Base-by-base conservation (phyloP, 2,888 invertebrate genomes). In the Caenorhabditis auriculariae region DNA sequence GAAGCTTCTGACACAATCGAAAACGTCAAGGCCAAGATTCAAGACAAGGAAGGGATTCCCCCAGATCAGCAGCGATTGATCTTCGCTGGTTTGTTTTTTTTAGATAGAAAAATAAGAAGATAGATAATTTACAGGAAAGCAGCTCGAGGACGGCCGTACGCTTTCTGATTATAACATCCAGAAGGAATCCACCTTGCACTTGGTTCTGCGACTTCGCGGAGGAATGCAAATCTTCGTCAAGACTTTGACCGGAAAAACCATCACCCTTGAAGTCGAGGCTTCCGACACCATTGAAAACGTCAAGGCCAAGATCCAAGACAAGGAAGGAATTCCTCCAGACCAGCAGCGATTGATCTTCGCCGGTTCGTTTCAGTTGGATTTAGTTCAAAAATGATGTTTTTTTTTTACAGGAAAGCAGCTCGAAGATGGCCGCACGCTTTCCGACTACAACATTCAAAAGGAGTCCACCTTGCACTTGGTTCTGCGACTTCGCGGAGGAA, bases 141-240 rank as follows among this genome's bases (percentile, higher is more conserved):
- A 71, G 46, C 59, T 72, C 26, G 74, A 74, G 43, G 74, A 73
- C 39, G 73, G 73, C 27, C 59, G 72, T 4, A 71, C 72, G 7
- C 51, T 71, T 4, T 69, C 66, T 15, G 72, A 72, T 38, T 72
- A 72, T 69, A 72, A 72, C 53, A 72, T 72, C 62, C 72, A 72
- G 53, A 72, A 73, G 57, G 73, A 73, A 48, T 73, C 73, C 4
- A 73, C 73, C 35, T 69, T 72, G 15, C 72, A 69, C 39, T 38
- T 71, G 28, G 73, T 71, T 9, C 65, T 71, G 51, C 64, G 68
- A 35, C 60, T 73, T n/a, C 49, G 65, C n/a, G 69, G 66, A 51
- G 69, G 69, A 43, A 92, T 92, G 92, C 93, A 94, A 88, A 93
- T 94, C 85, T 94, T 92, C 84, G 91, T 92, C 68, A 92, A 92